phyloP scores from a whole-genome alignment of 1,140 invertebrate genomes.

The Heliconius eleuchia region DNA sequence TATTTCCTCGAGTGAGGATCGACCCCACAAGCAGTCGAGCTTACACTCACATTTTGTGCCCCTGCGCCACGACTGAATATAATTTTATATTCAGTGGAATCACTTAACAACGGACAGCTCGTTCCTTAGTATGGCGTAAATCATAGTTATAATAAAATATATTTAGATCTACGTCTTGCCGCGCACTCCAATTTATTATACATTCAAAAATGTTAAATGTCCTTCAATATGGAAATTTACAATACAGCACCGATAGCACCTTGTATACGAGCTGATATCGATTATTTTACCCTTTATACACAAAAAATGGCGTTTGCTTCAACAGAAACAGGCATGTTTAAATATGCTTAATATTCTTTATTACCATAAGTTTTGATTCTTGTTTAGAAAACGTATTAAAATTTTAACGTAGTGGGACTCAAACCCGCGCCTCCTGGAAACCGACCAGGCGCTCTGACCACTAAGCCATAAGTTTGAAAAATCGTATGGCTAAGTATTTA shows the following conservation, averaged over 20 bases:
- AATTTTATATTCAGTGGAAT: background rate
- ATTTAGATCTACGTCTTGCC: background rate
- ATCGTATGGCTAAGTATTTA: too few species aligned
- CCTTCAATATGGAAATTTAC: slow-evolving; percentile 2
- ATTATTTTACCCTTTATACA: background rate
- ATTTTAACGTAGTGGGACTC: too few species aligned
- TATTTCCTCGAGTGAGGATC: background rate
- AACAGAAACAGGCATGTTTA: too few species aligned
- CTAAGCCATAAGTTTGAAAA: too few species aligned
- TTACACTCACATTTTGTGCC: background rate
- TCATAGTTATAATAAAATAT: slow-evolving; percentile 4
- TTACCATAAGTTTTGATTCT: too few species aligned
- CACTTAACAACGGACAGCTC: background rate
- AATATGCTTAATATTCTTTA: too few species aligned
- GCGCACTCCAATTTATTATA: slow-evolving; percentile 5
- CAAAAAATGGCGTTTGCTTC: background rate
- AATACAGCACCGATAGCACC: background rate
- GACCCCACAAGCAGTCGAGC: background rate
- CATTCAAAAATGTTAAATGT: slow-evolving; percentile 10
- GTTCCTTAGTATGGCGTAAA: background rate
- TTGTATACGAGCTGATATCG: background rate
- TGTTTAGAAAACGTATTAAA: too few species aligned
- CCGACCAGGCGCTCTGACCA: too few species aligned
- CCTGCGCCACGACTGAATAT: background rate
- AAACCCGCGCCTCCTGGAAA: too few species aligned